Percentiles rank a stretch among this genome's conserved stretches.
Evolutionary conservation across 2,888 invertebrate genomes (phyloP).

Genomic region (Saturnia pavonia): DNA sequence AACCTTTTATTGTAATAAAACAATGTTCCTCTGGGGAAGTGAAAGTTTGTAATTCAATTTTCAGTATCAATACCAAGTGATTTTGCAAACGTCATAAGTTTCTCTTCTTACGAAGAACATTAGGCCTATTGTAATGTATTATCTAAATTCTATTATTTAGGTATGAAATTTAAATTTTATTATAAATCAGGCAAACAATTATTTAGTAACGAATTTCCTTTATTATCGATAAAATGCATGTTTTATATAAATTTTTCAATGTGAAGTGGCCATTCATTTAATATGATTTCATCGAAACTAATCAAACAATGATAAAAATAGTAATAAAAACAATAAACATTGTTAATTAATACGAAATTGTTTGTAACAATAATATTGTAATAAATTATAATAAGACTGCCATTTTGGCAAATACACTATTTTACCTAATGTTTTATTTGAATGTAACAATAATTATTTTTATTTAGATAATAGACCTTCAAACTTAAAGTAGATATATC

Average conservation of each 20-base stretch:
- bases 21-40: slow-evolving; percentile 59
- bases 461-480: not conserved
- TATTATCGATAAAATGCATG: not conserved
- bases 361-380: not conserved
- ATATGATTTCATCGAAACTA: slow-evolving; percentile 59
- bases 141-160: slow-evolving; percentile 53
- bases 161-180: slow-evolving; percentile 44
- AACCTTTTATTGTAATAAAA: slow-evolving; percentile 66
- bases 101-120: slow-evolving; percentile 59
- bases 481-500: slow-evolving; percentile 31
- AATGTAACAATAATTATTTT: not conserved
- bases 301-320: slow-evolving; percentile 40
- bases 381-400: not conserved
- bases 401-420: not conserved
- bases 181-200: slow-evolving; percentile 22
- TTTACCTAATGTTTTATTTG: not conserved
- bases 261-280: slow-evolving; percentile 28
- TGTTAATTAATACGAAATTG: not conserved
- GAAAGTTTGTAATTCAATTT: slow-evolving; percentile 32
- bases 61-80: slow-evolving; percentile 19
- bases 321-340: not conserved
- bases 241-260: not conserved
- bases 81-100: slow-evolving; percentile 29
- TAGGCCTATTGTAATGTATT: slow-evolving; percentile 62
- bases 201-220: slow-evolving; percentile 30